These are phyloP conservation scores for Peromyscus eremicus DNA, from an alignment of 2,797 vertebrate species.

Conservation along the genomic window DNA sequence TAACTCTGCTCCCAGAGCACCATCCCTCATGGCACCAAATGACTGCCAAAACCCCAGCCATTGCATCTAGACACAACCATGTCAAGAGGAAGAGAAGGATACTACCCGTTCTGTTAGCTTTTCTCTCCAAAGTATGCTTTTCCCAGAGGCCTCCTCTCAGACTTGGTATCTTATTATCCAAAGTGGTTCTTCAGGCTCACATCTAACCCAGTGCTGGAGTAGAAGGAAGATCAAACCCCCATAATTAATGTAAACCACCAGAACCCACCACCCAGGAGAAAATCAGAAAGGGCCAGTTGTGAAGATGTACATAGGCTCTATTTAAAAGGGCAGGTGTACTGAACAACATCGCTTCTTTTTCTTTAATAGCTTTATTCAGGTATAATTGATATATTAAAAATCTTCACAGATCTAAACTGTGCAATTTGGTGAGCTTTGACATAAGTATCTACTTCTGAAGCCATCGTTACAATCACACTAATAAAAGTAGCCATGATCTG, in stretches of 20 bases:
- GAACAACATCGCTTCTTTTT: not conserved
- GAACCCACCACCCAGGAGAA: not conserved
- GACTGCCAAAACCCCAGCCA: not conserved
- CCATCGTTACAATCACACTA: not conserved
- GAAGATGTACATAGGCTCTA: not conserved
- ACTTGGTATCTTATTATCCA: not conserved
- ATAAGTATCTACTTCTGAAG: not conserved
- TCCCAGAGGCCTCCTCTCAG: not conserved
- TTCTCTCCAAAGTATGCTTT: slow-evolving; percentile 29
- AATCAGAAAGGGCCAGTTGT: not conserved
- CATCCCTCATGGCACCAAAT: not conserved
- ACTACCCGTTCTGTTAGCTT: not conserved
- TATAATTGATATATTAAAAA: not conserved
- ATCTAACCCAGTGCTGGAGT: not conserved
- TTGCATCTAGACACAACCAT: not conserved
- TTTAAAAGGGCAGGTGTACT: not conserved
- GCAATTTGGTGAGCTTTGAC: not conserved
- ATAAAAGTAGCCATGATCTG: not conserved
- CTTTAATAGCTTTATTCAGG: not conserved
- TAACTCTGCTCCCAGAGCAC: not conserved
- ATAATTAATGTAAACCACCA: not conserved
- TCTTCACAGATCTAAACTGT: not conserved
- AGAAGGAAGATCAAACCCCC: not conserved
- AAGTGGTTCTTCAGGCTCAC: not conserved
- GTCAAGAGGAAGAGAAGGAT: not conserved